Percentiles rank a stretch among this genome's conserved stretches.
These are phyloP conservation scores for Tuta absoluta DNA, from an alignment of 2,888 invertebrate species.

Conservation along the genomic window DNA sequence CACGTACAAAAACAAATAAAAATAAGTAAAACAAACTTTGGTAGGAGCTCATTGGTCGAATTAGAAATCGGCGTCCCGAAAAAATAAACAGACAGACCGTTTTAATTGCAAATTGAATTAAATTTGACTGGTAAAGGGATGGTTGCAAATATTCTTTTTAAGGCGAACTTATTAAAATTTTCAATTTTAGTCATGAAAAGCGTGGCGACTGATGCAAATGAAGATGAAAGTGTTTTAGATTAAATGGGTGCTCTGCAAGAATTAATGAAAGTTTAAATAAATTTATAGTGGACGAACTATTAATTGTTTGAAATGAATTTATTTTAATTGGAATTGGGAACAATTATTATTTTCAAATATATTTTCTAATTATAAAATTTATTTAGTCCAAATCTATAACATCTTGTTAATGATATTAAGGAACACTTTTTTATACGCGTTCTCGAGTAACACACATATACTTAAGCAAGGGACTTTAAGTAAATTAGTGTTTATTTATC, in stretches of 20 bases:
- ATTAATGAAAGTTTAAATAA: background rate
- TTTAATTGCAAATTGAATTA: slow-evolving; percentile 79
- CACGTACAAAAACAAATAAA: slow-evolving; percentile 42
- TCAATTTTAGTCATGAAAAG: background rate
- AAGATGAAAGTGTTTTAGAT: slow-evolving; percentile 2
- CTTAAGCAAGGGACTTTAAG: background rate
- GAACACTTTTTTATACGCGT: no score
- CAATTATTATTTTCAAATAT: background rate
- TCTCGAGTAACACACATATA: no score
- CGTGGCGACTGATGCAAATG: background rate
- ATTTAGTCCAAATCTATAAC: no score
- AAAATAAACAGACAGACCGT: slow-evolving; percentile 67
- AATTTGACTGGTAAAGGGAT: slow-evolving; percentile 48
- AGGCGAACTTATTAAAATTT: slow-evolving; percentile 3
- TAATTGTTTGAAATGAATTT: background rate
- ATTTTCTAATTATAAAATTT: no score
- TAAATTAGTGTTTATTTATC: background rate
- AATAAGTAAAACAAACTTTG: slow-evolving; percentile 53
- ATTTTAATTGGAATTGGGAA: background rate
- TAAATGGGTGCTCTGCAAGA: background rate
- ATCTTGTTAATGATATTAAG: no score
- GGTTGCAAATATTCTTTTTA: slow-evolving; percentile 2
- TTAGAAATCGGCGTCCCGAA: slow-evolving; percentile 60
- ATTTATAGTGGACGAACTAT: background rate
- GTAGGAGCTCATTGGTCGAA: slow-evolving; percentile 53